Percentiles rank a stretch among this genome's conserved stretches.
These are phyloP conservation scores for Drosophila greeni DNA, from an alignment of 2,888 invertebrate species.

Conservation along the genomic window DNA sequence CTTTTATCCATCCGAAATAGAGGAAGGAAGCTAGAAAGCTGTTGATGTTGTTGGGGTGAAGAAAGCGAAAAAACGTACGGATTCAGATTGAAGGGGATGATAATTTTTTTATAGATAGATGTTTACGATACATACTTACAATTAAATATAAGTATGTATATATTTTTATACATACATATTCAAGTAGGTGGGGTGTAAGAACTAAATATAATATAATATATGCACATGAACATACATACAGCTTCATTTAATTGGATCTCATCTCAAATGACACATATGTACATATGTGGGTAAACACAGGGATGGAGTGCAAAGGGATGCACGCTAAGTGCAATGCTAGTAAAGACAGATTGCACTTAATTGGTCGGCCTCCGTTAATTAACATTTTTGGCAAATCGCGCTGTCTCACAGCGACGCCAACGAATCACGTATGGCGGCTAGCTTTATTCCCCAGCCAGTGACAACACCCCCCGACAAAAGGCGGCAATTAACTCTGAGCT, in stretches of 20 bases:
- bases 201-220: neutral
- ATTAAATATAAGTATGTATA: neutral
- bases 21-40: constrained; percentile 11
- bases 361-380: constrained; percentile 28
- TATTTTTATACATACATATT: neutral
- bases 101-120: neutral
- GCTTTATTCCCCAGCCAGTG: constrained; percentile 50
- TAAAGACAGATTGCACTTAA: constrained; percentile 18
- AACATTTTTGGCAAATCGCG: constrained; percentile 22
- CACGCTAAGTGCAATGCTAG: neutral
- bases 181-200: neutral
- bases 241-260: constrained; percentile 24
- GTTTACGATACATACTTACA: neutral
- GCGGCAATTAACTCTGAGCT: constrained; percentile 59
- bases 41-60: constrained; percentile 6
- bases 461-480: constrained; percentile 36
- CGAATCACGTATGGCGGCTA: constrained; percentile 54
- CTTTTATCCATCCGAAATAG: constrained; percentile 46
- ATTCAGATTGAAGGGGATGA: constrained; percentile 23
- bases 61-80: constrained; percentile 10
- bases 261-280: neutral
- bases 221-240: neutral
- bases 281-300: neutral
- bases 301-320: neutral
- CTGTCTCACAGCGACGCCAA: constrained; percentile 44